Evolutionary conservation across 2,113 vertebrate genomes (phyloP), one percentile per base, ranked within the genome.

Genomic region (Carlito syrichta): DNA sequence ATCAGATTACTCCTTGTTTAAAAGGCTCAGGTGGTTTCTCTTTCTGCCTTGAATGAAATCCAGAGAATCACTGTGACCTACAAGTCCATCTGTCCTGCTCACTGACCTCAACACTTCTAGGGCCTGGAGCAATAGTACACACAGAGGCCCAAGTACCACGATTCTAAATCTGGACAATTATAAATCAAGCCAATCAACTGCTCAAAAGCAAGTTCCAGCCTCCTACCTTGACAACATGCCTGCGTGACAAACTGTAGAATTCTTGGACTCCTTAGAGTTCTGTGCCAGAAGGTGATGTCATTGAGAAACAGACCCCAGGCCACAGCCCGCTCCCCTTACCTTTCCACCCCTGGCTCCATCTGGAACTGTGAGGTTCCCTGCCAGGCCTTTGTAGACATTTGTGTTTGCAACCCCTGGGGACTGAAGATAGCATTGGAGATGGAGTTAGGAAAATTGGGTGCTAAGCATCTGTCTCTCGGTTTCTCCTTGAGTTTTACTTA

Each of bases 61-160:
- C 68, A 79, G 76, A 79, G 40, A 62, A 38, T 30, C 32, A 30
- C 30, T 1, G 13, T 12, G 40, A 14, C 6, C 52, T n/a, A 0
- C 54, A n/a, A 19, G 50, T 7, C 56, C 89, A 17, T 27, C 8
- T 7, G 22, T 13, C 32, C 82, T 17, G 20, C 52, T 69, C 7
- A 13, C 76, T 13, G 60, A 58, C 52, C 69, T 50, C 32, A 1
- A 1, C 40, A 2, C 62, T 43, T 17, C 10, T 0, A 3, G 68
- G 71, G 43, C 13, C 62, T 8, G 8, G 50, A 69, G 76, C n/a
- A 12, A 9, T 0, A 23, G 45, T 0, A 14, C n/a, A n/a, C n/a
- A n/a, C 54, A 20, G 43, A 69, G 22, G 68, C n/a, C 71, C 22
- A 0, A 0, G 4, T 4, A 5, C 43, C 14, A 4, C 0, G 9